Evolutionary conservation across 2,888 invertebrate species (phyloP).

Genomic region (Drosophila quinaria): DNA sequence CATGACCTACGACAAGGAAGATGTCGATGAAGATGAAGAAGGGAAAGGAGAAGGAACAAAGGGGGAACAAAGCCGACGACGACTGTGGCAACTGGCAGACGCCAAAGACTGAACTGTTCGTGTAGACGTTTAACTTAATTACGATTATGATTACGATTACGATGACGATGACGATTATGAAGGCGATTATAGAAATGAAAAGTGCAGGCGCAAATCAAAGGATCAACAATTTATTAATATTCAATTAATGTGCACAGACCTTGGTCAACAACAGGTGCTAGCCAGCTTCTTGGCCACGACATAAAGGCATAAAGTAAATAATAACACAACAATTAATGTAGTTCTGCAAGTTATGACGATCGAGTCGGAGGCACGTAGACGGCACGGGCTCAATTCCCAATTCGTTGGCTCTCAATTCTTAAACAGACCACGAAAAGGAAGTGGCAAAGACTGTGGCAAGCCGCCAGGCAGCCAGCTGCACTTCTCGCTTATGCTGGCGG

Average conservation of each 20-base stretch:
- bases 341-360: slow-evolving; percentile 50
- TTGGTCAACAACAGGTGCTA: slow-evolving; percentile 69
- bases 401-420: slow-evolving; percentile 69
- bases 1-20: slow-evolving; percentile 71
- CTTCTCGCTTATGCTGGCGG: slow-evolving; percentile 26
- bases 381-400: slow-evolving; percentile 72
- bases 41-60: not conserved
- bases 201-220: slow-evolving; percentile 71
- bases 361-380: slow-evolving; percentile 60
- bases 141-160: slow-evolving; percentile 66
- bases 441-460: slow-evolving; percentile 79
- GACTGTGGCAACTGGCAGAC: slow-evolving; percentile 30
- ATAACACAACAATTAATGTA: slow-evolving; percentile 73
- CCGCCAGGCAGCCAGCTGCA: slow-evolving; percentile 47
- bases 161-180: slow-evolving; percentile 53
- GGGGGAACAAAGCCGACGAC: not conserved
- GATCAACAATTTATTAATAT: slow-evolving; percentile 69
- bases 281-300: slow-evolving; percentile 10
- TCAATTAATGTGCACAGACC: slow-evolving; percentile 67
- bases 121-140: slow-evolving; percentile 70
- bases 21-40: slow-evolving; percentile 3
- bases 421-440: slow-evolving; percentile 80
- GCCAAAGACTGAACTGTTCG: slow-evolving; percentile 46
- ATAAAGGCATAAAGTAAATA: slow-evolving; percentile 38
- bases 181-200: slow-evolving; percentile 65